Evolutionary conservation across 2,113 vertebrate genomes (phyloP).

Genomic region (Vidua macroura): DNA sequence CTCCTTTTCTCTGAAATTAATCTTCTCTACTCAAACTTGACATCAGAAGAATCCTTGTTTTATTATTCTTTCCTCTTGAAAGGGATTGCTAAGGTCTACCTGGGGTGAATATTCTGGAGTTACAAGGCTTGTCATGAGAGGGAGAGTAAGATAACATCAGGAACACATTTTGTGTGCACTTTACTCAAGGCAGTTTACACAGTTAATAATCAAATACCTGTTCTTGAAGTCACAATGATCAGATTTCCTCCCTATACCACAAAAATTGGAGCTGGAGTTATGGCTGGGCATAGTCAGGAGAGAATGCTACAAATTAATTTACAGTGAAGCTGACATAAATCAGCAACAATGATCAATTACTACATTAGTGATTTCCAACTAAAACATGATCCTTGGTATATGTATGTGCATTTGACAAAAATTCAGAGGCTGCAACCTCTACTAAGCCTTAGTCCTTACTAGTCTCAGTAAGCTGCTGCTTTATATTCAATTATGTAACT

Average conservation of each 20-base stretch:
- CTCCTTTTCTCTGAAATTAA: neutral
- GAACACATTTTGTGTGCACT: neutral
- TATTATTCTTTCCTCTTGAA: neutral
- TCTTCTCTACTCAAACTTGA: neutral
- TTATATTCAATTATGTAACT: neutral
- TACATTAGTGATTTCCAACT: neutral
- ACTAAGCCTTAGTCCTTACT: neutral
- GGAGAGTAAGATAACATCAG: neutral
- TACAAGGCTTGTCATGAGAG: neutral
- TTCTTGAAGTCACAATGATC: neutral
- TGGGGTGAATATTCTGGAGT: neutral
- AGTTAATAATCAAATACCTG: neutral
- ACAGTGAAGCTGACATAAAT: neutral
- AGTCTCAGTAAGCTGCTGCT: neutral
- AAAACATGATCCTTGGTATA: neutral
- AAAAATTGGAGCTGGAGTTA: neutral
- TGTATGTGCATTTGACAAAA: rapidly evolving
- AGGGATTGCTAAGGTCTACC: neutral
- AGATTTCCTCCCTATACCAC: neutral
- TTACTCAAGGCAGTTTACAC: neutral
- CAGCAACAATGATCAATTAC: neutral
- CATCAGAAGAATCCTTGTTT: neutral
- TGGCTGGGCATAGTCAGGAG: neutral
- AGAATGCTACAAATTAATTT: neutral
- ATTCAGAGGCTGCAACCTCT: neutral